A percentile compares a stretch with the other conserved stretches of the same genome.
phyloP scores from a whole-genome alignment of 2,113 vertebrate species.

The Mormyrus iriodes region DNA sequence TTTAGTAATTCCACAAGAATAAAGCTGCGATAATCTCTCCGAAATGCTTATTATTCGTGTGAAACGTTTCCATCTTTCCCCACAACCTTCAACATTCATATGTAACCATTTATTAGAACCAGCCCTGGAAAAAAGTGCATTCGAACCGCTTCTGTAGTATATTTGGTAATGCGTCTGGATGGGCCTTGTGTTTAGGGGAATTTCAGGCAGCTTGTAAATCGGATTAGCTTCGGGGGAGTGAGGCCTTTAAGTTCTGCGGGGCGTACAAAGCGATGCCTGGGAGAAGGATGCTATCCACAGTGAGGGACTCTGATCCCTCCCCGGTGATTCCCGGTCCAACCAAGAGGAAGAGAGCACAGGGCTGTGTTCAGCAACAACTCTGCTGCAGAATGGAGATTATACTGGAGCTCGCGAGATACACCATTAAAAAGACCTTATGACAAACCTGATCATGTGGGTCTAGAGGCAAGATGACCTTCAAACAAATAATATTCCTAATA shows the following conservation, averaged over 20 bases:
- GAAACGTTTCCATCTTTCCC: background rate
- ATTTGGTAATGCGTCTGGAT: background rate
- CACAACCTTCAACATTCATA: background rate
- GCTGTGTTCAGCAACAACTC: background rate
- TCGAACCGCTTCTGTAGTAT: background rate
- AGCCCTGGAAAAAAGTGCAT: background rate
- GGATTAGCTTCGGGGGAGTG: constrained; percentile 3
- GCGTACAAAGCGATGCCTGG: background rate
- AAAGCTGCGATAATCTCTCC: background rate
- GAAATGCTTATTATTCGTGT: background rate
- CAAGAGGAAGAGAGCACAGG: background rate
- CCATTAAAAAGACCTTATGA: background rate
- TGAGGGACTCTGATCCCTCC: background rate
- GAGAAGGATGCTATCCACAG: background rate
- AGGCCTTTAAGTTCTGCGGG: background rate
- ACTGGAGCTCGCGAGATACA: background rate
- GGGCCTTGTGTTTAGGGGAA: background rate
- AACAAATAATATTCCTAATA: background rate
- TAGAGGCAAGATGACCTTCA: constrained; percentile 1
- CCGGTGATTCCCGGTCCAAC: background rate
- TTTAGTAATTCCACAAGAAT: background rate
- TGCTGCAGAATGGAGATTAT: background rate
- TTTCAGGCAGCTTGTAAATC: constrained; percentile 5
- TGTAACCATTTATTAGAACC: no score
- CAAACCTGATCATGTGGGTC: background rate